Evolutionary conservation across 2,888 invertebrate genomes (phyloP), one percentile per base, ranked within the genome.

Genomic region (Apodemia zela): DNA sequence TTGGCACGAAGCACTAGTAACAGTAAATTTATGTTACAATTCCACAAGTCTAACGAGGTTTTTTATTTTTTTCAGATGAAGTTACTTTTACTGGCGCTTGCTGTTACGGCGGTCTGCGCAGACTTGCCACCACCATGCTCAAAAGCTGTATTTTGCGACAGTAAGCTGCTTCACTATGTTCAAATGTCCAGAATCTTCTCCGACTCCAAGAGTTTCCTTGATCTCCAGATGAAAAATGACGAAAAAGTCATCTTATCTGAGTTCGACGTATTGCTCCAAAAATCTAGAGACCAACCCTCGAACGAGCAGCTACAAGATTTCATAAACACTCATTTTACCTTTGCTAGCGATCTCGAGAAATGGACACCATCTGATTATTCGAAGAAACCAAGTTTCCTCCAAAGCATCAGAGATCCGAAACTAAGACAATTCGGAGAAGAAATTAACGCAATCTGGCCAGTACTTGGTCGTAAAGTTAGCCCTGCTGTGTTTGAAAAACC

Each of bases 151-250:
- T 97, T 95, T 89, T 97, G 97, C 83, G 85, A 95, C 75, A 96
- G 97, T 58, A 84, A 93, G 0, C 87, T 97, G 3, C 92, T 97
- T 60, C 94, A 96, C 72, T 92, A 94, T 29, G 93, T 97, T 3
- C 96, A 97, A 81, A 85, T 93, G 80, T 92, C 94, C 0, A 79
- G 87, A 29, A 82, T 97, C 65, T 96, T 92, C 81, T 78, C 87
- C 8, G 97, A 97, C 81, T 97, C 96, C 35, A 97, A 97, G 81
- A 94, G 95, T 0, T 97, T 97, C 82, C 97, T 97, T n/a, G 97
- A 97, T 78, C 93, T 95, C 85, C 93, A 94, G 68, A 91, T 97
- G 82, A 93, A 92, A 65, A 78, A 88, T 49, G 87, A 94, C 60
- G 93, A 94, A 67, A 89, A 93, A 66, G 86, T 84, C 63, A 94